Evolutionary conservation across 2,797 vertebrate genomes (phyloP), one percentile per base, ranked within the genome.

Genomic region (Coracias cyanogaster): DNA sequence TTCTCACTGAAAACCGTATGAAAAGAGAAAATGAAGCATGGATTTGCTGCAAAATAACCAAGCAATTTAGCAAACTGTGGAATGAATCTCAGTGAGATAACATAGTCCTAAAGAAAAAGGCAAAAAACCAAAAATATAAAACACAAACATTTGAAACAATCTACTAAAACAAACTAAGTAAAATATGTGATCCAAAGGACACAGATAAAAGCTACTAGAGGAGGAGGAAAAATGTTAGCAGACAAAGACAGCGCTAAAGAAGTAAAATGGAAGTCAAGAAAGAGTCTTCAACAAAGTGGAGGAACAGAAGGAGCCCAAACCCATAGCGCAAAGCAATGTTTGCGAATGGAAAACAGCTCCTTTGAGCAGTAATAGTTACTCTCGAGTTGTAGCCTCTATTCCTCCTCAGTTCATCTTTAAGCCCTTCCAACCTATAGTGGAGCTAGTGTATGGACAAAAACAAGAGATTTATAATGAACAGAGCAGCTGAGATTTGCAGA

Each of bases 351-450:
- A 98, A 98, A 98, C 91, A 98, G 98, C 98, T 98, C 98, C 98
- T 98, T 98, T 98, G 98, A 98, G 98, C 98, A 98, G 97, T 98
- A 99, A 99, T 99, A 99, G 99, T 99, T 99, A 99, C 99, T 99
- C 99, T 99, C 98, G 99, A 99, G 99, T 99, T 99, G 99, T 99
- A 99, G 99, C 99, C 99, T 99, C 99, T 99, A 99, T 98, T 99
- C 98, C 98, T 99, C 98, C 99, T 99, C 98, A 99, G 99, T 99
- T 99, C 99, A 99, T 99, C 99, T 99, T 99, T 99, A 99, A 99
- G 99, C 99, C 99, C 99, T 99, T 99, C 99, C 99, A 99, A 99
- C 99, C 99, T 99, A 99, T 99, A 99, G 99, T 99, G 99, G 99
- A 99, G 99, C 99, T 99, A 98, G 97, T 98, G 97, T 97, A 98